These are phyloP conservation scores for Stegastes partitus DNA, from an alignment of 2,113 vertebrate species.

Conservation along the genomic window DNA sequence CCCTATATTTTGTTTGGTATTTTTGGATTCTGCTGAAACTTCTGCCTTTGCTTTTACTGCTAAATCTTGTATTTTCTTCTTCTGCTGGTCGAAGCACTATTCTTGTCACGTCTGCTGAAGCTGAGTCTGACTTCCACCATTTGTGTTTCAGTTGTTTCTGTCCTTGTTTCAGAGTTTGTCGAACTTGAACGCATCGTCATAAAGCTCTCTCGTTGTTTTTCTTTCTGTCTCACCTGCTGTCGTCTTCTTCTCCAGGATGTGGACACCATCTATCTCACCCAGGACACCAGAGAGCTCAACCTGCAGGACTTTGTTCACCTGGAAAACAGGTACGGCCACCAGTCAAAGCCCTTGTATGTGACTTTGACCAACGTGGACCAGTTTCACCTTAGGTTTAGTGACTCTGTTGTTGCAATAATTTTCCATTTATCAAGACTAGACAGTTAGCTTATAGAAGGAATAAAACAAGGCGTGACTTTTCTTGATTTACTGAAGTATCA, in stretches of 20 bases:
- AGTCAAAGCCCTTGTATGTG: rapidly evolving
- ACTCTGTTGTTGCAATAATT: too few relatives aligned
- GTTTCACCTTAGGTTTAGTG: too few relatives aligned
- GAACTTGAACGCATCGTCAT: too few relatives aligned
- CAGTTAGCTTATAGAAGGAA: too few relatives aligned
- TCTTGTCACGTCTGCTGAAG: conserved; percentile 1
- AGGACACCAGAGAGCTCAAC: conserved; percentile 95
- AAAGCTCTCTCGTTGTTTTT: background rate
- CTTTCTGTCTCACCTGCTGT: background rate
- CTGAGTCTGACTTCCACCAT: background rate
- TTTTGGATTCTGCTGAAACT: too few relatives aligned
- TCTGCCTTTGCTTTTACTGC: too few relatives aligned
- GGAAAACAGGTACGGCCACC: conserved; percentile 89
- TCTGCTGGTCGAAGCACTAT: background rate
- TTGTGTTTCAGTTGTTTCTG: background rate
- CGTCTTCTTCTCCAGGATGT: conserved; percentile 87
- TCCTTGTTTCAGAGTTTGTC: background rate
- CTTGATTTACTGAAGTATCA: too few relatives aligned
- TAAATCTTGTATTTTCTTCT: background rate
- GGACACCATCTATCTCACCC: conserved; percentile 97
- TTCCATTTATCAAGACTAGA: too few relatives aligned
- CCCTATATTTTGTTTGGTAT: too few relatives aligned
- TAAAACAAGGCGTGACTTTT: too few relatives aligned
- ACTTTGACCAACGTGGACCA: too few relatives aligned
- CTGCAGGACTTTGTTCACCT: conserved; percentile 97